Evolutionary conservation across 30 jellyfish, hydroid and myxozoan genomes (phyloP).

Genomic region (Turritopsis dohrnii): DNA sequence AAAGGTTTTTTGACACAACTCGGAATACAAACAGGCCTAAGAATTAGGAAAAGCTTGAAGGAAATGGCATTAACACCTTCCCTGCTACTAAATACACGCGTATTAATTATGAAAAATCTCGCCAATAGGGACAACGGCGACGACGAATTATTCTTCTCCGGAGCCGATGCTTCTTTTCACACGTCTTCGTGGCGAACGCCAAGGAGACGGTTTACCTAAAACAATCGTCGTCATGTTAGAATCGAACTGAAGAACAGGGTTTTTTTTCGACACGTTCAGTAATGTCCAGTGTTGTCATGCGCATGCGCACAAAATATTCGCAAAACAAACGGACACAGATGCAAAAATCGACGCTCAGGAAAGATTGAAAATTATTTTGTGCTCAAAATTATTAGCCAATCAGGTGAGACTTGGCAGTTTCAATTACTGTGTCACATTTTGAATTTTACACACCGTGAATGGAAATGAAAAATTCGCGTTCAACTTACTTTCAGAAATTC

Average conservation of each 20-base stretch:
- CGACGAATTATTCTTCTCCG: constrained; percentile 54
- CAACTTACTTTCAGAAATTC: not conserved
- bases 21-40: not conserved
- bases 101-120: not conserved
- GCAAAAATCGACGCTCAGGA: too few relatives aligned
- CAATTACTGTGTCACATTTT: too few relatives aligned
- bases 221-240: not conserved
- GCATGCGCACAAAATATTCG: too few relatives aligned
- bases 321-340: too few relatives aligned
- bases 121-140: not conserved
- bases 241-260: too few relatives aligned
- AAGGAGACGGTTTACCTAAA: constrained; percentile 59
- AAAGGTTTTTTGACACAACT: not conserved
- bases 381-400: too few relatives aligned
- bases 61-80: not conserved
- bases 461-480: too few relatives aligned
- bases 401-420: too few relatives aligned
- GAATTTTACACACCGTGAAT: too few relatives aligned
- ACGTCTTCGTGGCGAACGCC: constrained; percentile 86
- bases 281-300: too few relatives aligned
- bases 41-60: not conserved
- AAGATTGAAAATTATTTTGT: too few relatives aligned
- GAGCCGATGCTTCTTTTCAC: constrained; percentile 72
- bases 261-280: too few relatives aligned
- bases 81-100: not conserved